Base-by-base conservation (phyloP, 2,888 invertebrate genomes). In the Thereva unica region DNA sequence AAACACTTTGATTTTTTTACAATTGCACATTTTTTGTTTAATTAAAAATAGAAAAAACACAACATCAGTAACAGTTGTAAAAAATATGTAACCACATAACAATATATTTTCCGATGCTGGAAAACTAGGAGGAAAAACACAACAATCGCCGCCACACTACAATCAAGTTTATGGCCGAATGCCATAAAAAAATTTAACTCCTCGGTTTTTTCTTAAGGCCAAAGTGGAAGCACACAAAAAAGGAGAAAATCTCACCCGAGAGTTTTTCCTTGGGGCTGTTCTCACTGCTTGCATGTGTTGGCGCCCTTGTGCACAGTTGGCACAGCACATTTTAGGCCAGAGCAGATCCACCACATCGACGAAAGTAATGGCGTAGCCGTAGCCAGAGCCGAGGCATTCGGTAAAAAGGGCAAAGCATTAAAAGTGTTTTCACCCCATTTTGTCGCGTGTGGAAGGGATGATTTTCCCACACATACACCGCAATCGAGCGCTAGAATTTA, bases 101-200 rank as follows among this genome's bases (percentile, higher is more conserved):
- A 40, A 50, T n/a, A 23, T 23, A n/a, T 50, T 61, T 61, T 50
- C 61, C 7, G 23, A 50, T 50, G 61, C 61, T 40, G 49, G 50
- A 61, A 61, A 66, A 66, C 57, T 41, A 23, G 35, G 59, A 53
- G 37, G 44, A 35, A 64, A 52, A 66, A 64, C 64, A 69, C 67
- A 69, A 67, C 67, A 69, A 67, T 69, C 67, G 54, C 72, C 68
- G 69, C 71, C 71, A 72, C 71, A 73, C 73, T 71, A 73, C 73
- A 73, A 73, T 73, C 78, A 77, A 79, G 80, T 80, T 80, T 80
- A 80, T 76, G 80, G 78, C 78, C 79, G 77, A 80, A 79, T 80
- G 80, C 78, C 78, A 80, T 80, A 78, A 80, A 80, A 79, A 71
- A 76, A 77, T 78, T 77, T 76, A 79, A 76, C 74, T 74, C 74